These are phyloP conservation scores for Trinorchestia longiramus DNA, from an alignment of 1,140 invertebrate genomes.

Conservation along the genomic window DNA sequence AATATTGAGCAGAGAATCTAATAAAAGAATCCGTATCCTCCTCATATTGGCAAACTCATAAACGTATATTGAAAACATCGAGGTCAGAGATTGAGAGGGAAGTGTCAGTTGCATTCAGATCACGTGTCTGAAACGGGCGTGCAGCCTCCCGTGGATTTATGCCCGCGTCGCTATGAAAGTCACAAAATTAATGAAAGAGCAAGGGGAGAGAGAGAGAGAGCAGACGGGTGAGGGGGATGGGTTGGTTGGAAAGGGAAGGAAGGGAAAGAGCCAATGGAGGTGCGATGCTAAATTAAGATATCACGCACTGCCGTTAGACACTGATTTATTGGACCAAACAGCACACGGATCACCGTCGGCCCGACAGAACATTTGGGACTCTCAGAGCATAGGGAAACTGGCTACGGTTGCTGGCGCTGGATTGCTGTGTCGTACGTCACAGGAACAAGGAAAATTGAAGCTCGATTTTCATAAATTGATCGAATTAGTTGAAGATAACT, in stretches of 20 bases:
- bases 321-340: slow-evolving; percentile 14
- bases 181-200: slow-evolving; percentile 57
- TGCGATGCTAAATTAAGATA: slow-evolving; percentile 42
- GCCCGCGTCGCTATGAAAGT: slow-evolving; percentile 6
- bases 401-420: too few relatives aligned
- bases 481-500: not conserved
- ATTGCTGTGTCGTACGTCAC: not conserved
- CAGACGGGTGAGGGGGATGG: not conserved
- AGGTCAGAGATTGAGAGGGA: slow-evolving; percentile 6
- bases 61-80: not conserved
- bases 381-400: not conserved
- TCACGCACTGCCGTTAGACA: slow-evolving; percentile 37
- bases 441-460: not conserved
- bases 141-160: slow-evolving; percentile 48
- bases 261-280: slow-evolving; percentile 40
- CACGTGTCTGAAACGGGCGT: slow-evolving; percentile 44
- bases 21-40: not conserved
- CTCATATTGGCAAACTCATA: not conserved
- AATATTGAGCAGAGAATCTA: not conserved
- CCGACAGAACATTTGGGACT: not conserved
- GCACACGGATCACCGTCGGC: not conserved
- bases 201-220: slow-evolving; percentile 56
- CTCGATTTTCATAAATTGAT: not conserved
- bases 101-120: slow-evolving; percentile 24
- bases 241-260: not conserved